These are phyloP conservation scores for Eretmochelys imbricata DNA, from an alignment of 2,113 vertebrate species.

Conservation along the genomic window DNA sequence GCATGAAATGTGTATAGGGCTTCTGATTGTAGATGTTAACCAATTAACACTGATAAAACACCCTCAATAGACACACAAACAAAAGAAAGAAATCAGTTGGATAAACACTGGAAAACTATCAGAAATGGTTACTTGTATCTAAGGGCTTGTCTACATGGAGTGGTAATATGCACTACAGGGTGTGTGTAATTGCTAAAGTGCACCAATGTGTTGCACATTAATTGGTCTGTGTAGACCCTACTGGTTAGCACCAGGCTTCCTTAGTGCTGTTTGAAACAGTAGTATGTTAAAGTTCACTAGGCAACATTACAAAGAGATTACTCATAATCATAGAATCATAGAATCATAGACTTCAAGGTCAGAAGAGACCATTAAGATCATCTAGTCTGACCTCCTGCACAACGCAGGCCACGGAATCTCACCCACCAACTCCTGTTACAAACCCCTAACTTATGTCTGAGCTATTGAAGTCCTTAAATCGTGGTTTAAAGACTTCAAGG, in stretches of 20 bases:
- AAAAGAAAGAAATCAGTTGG: background rate
- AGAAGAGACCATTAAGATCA: too few relatives aligned
- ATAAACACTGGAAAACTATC: background rate
- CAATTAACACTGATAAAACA: background rate
- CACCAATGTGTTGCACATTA: background rate
- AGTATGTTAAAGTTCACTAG: background rate
- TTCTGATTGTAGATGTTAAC: background rate
- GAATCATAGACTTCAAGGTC: too few relatives aligned
- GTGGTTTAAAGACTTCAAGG: too few relatives aligned
- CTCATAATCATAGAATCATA: too few relatives aligned
- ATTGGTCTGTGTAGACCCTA: background rate
- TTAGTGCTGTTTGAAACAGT: background rate
- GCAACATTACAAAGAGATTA: background rate
- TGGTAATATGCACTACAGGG: background rate
- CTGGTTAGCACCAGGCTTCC: background rate
- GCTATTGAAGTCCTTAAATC: too few relatives aligned
- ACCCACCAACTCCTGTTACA: too few relatives aligned
- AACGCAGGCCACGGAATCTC: too few relatives aligned
- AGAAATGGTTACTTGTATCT: background rate
- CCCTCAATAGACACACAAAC: background rate
- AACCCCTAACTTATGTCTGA: too few relatives aligned
- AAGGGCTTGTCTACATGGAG: background rate
- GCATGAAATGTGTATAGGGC: background rate
- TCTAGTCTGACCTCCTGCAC: too few relatives aligned
- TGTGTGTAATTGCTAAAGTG: background rate